phyloP scores from a whole-genome alignment of 2,113 vertebrate species.

The Archocentrus centrarchus region DNA sequence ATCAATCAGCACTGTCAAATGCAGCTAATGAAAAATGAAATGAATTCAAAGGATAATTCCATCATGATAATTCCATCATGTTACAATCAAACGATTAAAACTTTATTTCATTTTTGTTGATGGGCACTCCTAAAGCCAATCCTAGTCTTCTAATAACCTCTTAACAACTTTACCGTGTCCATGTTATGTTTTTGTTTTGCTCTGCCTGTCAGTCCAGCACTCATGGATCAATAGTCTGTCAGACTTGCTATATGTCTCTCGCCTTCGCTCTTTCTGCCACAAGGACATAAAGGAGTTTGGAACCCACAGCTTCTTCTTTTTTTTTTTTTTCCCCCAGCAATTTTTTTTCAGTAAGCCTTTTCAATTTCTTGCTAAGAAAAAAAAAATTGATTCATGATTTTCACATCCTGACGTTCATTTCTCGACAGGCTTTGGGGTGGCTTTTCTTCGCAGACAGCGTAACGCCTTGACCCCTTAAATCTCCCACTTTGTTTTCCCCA shows the following conservation, averaged over 20 bases:
- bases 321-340: not conserved
- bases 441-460: constrained; percentile 46
- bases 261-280: constrained; percentile 37
- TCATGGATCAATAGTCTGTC: constrained; percentile 76
- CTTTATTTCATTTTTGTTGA: not conserved
- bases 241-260: constrained; percentile 57
- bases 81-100: not conserved
- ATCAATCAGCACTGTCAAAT: no score
- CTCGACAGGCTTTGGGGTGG: constrained; percentile 37
- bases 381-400: constrained; percentile 47
- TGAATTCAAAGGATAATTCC: not conserved
- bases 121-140: not conserved
- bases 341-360: constrained; percentile 61
- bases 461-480: constrained; percentile 55
- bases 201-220: constrained; percentile 57
- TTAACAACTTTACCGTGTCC: constrained; percentile 25
- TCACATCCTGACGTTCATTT: constrained; percentile 56
- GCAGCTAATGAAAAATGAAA: not conserved
- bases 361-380: constrained; percentile 65
- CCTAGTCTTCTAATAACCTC: constrained; percentile 15
- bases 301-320: not conserved
- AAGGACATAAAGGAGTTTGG: constrained; percentile 64
- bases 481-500: constrained; percentile 59
- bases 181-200: constrained; percentile 57
- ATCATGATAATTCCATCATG: not conserved